These are phyloP conservation scores for Lasioglossum marginatum DNA, from an alignment of 2,888 invertebrate species.

Conservation along the genomic window DNA sequence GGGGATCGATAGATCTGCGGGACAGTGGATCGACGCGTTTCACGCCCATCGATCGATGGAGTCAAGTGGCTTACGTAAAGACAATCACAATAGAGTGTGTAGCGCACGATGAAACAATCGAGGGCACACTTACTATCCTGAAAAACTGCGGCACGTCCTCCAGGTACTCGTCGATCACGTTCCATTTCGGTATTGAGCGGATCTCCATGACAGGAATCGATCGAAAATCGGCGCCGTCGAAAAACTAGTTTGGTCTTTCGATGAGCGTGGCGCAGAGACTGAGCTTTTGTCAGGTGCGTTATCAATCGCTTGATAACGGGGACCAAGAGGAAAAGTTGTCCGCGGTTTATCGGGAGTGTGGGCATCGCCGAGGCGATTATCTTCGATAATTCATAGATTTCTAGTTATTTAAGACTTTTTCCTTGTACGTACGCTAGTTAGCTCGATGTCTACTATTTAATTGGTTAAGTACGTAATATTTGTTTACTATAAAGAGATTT, in stretches of 20 bases:
- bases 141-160: slow-evolving; percentile 70
- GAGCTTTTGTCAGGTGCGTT: slow-evolving; percentile 45
- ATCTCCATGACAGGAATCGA: slow-evolving; percentile 73
- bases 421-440: background rate
- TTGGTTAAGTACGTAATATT: background rate
- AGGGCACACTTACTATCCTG: slow-evolving; percentile 70
- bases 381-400: background rate
- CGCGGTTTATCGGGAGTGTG: slow-evolving; percentile 28
- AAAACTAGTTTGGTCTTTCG: slow-evolving; percentile 4
- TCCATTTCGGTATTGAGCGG: slow-evolving; percentile 70
- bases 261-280: slow-evolving; percentile 35
- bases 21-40: background rate
- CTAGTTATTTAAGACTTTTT: background rate
- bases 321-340: slow-evolving; percentile 21
- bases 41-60: slow-evolving; percentile 37
- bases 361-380: background rate
- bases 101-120: background rate
- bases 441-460: background rate
- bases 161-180: slow-evolving; percentile 76
- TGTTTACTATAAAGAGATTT: background rate
- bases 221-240: background rate
- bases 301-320: slow-evolving; percentile 58
- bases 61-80: slow-evolving; percentile 46
- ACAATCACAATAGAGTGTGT: background rate
- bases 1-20: background rate